Evolutionary conservation across 2,797 vertebrate species (phyloP).

Genomic region (Gambusia yucatana): DNA sequence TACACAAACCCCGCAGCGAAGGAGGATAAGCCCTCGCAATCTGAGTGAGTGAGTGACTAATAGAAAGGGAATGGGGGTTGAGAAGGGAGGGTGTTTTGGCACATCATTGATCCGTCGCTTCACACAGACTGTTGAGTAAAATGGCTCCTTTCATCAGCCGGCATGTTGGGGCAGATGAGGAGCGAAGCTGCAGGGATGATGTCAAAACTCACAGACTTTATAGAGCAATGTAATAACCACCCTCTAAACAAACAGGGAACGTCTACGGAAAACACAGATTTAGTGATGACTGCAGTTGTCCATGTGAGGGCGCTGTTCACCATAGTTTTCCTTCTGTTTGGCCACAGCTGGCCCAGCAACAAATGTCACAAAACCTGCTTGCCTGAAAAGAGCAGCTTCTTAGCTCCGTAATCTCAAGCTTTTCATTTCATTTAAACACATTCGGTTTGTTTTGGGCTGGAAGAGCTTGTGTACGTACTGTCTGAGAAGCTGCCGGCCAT

Average conservation of each 20-base stretch:
- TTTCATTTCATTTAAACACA: slow-evolving; percentile 5
- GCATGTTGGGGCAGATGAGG: slow-evolving; percentile 55
- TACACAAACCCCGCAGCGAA: slow-evolving; percentile 22
- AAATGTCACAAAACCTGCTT: slow-evolving; percentile 1
- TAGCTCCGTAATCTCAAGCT: neutral
- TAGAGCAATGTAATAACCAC: slow-evolving; percentile 15
- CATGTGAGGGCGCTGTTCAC: slow-evolving; percentile 70
- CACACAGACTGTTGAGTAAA: slow-evolving; percentile 50
- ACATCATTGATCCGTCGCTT: slow-evolving; percentile 56
- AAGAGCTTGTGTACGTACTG: slow-evolving; percentile 85
- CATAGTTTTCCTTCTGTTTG: slow-evolving; percentile 11
- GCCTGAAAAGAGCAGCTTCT: neutral
- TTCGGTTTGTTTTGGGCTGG: slow-evolving; percentile 28
- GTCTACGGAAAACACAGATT: neutral
- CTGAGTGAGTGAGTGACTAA: slow-evolving; percentile 12
- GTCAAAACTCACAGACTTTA: slow-evolving; percentile 17
- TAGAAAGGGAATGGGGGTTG: slow-evolving; percentile 12
- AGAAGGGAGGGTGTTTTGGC: slow-evolving; percentile 40
- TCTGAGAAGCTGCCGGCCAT: slow-evolving; percentile 95
- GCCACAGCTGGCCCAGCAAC: neutral
- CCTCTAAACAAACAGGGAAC: neutral
- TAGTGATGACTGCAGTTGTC: slow-evolving; percentile 37
- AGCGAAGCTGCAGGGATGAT: slow-evolving; percentile 34
- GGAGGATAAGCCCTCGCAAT: slow-evolving; percentile 26
- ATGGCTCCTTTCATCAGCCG: slow-evolving; percentile 30